Evolutionary conservation across 2,888 invertebrate species (phyloP), one percentile per base, ranked within the genome.

Genomic region (Plagodis pulveraria): DNA sequence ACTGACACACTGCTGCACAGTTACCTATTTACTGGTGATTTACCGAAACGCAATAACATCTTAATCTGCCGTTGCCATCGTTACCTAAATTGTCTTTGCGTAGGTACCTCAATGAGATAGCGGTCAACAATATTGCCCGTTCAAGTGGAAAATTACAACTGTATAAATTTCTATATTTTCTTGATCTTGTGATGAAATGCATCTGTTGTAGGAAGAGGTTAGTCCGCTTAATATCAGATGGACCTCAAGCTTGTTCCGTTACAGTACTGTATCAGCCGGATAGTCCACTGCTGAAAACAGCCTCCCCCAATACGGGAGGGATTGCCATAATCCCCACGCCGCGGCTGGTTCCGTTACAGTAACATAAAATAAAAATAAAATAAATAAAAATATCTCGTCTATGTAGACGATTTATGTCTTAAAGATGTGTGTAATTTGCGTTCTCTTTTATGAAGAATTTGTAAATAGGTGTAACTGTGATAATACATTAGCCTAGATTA

Each of bases 1-100:
- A 9, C 75, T 83, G 81, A 83, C 85, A 84, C 73, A 86, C 82
- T 82, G 83, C 72, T 72, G 66, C 67, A 69, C 72, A 59, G 62
- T 70, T 71, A 72, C 68, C 70, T 72, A 72, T 68, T 72, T 63
- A 54, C 50, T 50, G 48, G 48, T 61, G 58, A 59, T 58, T 63
- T 69, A 71, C 69, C 60, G 69, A 71, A 65, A 63, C 51, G 58
- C 62, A 62, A 61, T 56, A 50, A 63, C 55, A 58, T 63, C 56
- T 59, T 59, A 62, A 63, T 59, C 56, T 51, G 48, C 43, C 40
- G 41, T 22, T 42, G 47, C 22, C 12, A 54, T 44, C 58, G 58
- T 60, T 60, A 61, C 60, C 42, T 61, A 48, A 56, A 61, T 61
- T 61, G 45, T 48, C 62, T 59, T 48, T 46, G 35, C 48, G 46